Evolutionary conservation across 2,888 invertebrate genomes (phyloP).

Genomic region (Tetragonula carbonaria): DNA sequence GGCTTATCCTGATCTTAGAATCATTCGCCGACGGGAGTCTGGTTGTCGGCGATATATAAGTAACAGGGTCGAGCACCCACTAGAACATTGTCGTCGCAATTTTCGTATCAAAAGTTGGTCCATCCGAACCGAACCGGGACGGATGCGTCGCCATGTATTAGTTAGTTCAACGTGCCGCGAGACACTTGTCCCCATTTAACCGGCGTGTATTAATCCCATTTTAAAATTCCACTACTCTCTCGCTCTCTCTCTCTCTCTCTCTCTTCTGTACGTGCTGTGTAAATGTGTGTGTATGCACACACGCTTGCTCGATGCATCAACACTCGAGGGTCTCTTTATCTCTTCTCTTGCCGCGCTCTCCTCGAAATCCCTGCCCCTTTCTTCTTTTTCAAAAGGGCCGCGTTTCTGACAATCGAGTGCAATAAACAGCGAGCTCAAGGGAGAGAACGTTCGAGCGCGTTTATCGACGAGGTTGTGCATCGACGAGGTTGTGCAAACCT

Average conservation of each 20-base stretch:
- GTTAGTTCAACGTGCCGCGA: slow-evolving; percentile 31
- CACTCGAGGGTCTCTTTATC: slow-evolving; percentile 48
- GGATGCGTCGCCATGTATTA: slow-evolving; percentile 8
- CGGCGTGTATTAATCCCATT: slow-evolving; percentile 48
- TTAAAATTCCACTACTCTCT: slow-evolving; percentile 43
- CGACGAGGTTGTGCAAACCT: too few relatives aligned
- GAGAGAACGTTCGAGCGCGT: too few relatives aligned
- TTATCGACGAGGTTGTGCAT: too few relatives aligned
- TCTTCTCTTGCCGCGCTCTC: background rate
- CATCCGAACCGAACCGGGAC: slow-evolving; percentile 12
- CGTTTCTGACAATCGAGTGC: slow-evolving; percentile 18
- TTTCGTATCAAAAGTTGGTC: slow-evolving; percentile 43
- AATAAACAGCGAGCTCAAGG: background rate
- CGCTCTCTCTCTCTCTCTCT: too few relatives aligned
- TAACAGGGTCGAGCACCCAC: slow-evolving; percentile 50
- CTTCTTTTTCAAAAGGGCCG: slow-evolving; percentile 12
- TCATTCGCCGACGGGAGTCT: background rate
- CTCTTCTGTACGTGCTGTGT: slow-evolving; percentile 10
- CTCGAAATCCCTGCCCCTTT: too few relatives aligned
- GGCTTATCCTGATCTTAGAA: background rate
- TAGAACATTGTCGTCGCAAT: slow-evolving; percentile 42
- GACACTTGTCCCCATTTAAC: slow-evolving; percentile 51
- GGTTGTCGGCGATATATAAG: slow-evolving; percentile 5
- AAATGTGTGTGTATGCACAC: slow-evolving; percentile 8
- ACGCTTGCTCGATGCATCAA: slow-evolving; percentile 28